Evolutionary conservation across 2,888 invertebrate genomes (phyloP).

Genomic region (Tetrapedia diversipes): DNA sequence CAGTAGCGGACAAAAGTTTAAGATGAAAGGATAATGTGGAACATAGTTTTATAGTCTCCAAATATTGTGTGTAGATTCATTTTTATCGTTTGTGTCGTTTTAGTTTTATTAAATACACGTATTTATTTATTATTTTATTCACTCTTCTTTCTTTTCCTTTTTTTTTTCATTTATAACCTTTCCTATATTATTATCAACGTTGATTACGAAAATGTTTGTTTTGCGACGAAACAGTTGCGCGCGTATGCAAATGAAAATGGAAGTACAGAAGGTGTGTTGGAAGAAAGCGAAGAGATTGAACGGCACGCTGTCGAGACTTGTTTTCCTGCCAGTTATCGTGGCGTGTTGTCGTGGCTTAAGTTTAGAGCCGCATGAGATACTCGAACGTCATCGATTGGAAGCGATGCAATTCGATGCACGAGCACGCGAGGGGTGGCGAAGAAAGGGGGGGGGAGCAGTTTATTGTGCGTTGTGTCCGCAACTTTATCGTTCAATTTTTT

Average conservation of each 20-base stretch:
- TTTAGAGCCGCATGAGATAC: constrained; percentile 11
- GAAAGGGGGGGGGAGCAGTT: neutral
- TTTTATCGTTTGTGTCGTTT: no score
- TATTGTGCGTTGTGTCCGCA: neutral
- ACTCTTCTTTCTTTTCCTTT: no score
- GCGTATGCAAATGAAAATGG: neutral
- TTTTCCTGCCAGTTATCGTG: neutral
- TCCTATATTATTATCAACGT: no score
- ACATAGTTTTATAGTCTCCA: no score
- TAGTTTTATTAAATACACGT: no score
- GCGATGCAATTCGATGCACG: constrained; percentile 6
- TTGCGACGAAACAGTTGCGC: neutral
- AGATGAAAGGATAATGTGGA: no score
- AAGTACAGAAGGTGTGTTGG: no score
- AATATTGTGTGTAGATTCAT: no score
- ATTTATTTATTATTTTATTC: no score
- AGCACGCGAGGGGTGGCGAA: neutral
- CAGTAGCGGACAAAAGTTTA: no score
- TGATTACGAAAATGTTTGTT: no score
- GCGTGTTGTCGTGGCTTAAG: constrained; percentile 5
- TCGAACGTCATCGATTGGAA: constrained; percentile 15
- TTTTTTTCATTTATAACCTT: neutral
- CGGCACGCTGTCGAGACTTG: neutral
- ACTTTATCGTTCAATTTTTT: neutral
- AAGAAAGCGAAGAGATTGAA: neutral